These are phyloP conservation scores for Heliconius eleuchia DNA, from an alignment of 1,140 invertebrate species.

Conservation along the genomic window DNA sequence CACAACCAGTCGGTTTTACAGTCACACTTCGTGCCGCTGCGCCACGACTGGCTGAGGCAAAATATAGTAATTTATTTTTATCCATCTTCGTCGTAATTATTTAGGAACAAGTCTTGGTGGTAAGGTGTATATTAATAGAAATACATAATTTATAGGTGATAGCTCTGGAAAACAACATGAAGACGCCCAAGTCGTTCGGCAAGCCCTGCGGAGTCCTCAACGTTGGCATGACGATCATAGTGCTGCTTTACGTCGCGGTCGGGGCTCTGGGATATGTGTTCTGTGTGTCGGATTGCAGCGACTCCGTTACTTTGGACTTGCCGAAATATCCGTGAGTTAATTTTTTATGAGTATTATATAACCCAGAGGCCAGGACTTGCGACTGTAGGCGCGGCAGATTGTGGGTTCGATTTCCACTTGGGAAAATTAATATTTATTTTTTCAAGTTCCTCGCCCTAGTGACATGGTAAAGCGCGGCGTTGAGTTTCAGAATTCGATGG, in stretches of 20 bases:
- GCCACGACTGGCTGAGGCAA: no score
- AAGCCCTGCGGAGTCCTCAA: conserved; percentile 89
- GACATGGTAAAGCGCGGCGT: no score
- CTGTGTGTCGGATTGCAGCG: conserved; percentile 85
- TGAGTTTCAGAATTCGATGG: no score
- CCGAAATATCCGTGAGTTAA: conserved; percentile 80
- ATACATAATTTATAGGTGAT: conserved; percentile 84
- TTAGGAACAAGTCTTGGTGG: no score
- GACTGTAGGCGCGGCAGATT: background rate
- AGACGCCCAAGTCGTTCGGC: conserved; percentile 87
- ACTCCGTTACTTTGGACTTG: conserved; percentile 89
- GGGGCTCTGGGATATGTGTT: conserved; percentile 93
- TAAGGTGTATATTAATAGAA: background rate
- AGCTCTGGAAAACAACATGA: conserved; percentile 93
- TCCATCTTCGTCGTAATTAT: no score
- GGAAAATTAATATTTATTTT: background rate
- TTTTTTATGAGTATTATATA: background rate
- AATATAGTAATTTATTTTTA: no score
- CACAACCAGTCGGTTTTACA: no score
- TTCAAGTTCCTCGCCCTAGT: no score
- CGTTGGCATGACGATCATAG: conserved; percentile 88
- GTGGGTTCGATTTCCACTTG: background rate
- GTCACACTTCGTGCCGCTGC: no score
- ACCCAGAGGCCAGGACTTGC: background rate
- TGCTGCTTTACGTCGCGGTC: conserved; percentile 87